Evolutionary conservation across 2,797 vertebrate genomes (phyloP).

Genomic region (Acanthis flammea): DNA sequence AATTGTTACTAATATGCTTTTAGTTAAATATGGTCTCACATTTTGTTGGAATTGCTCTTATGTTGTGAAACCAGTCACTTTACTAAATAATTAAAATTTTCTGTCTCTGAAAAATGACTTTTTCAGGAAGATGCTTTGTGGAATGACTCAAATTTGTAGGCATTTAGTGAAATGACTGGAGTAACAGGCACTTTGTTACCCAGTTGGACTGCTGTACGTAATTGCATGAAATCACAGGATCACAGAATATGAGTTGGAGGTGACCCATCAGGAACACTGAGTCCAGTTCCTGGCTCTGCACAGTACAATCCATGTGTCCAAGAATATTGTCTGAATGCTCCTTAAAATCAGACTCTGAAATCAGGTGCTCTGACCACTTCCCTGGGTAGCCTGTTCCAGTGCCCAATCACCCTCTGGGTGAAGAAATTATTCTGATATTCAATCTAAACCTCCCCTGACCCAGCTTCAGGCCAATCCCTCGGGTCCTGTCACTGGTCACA

Average conservation of each 20-base stretch:
- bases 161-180: not conserved
- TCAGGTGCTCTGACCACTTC: not conserved
- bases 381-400: too few relatives aligned
- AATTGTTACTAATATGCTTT: not conserved
- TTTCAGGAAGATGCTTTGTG: not conserved
- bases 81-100: not conserved
- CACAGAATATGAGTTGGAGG: not conserved
- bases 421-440: not conserved
- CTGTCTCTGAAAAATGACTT: not conserved
- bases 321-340: not conserved
- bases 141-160: not conserved
- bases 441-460: not conserved
- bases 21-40: not conserved
- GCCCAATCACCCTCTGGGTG: not conserved
- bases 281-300: not conserved
- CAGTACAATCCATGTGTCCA: not conserved
- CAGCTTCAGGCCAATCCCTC: not conserved
- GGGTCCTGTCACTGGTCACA: not conserved
- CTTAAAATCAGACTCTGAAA: not conserved
- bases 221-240: not conserved
- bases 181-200: not conserved
- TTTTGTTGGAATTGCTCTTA: not conserved
- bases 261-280: not conserved
- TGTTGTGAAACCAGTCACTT: not conserved
- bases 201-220: not conserved